Evolutionary conservation across 1,140 invertebrate genomes (phyloP).

Genomic region (Nomia melanderi): DNA sequence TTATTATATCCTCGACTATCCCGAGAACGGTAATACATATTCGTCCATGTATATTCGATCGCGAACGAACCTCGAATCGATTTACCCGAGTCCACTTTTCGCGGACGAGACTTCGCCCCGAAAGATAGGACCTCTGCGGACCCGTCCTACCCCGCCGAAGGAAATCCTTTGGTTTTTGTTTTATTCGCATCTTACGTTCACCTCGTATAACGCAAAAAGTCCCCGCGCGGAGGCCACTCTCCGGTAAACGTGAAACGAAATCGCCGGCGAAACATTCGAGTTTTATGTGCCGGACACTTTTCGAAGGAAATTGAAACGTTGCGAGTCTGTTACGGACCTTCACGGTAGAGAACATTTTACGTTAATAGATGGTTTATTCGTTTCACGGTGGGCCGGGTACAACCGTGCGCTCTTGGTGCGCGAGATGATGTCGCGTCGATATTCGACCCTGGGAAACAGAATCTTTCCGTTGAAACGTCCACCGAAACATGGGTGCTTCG

Average conservation of each 20-base stretch:
- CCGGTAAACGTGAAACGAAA: not conserved
- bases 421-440: not conserved
- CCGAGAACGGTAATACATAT: too few species aligned
- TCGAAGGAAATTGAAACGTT: not conserved
- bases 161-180: not conserved
- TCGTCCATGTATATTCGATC: too few species aligned
- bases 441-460: not conserved
- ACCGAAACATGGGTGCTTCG: too few species aligned
- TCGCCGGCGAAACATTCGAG: not conserved
- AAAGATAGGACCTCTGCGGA: not conserved
- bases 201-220: not conserved
- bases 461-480: too few species aligned
- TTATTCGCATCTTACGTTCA: not conserved
- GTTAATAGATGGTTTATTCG: not conserved
- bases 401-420: too few species aligned
- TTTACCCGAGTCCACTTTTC: too few species aligned
- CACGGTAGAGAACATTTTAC: not conserved
- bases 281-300: slow-evolving; percentile 1
- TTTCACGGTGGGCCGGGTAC: not conserved
- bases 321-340: not conserved
- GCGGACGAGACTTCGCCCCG: not conserved
- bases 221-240: not conserved
- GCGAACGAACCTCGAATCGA: too few species aligned
- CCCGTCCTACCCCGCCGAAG: not conserved
- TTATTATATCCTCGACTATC: not conserved